Evolutionary conservation across 2,113 vertebrate species (phyloP), one percentile per base, ranked within the genome.

Genomic region (Gulo gulo): DNA sequence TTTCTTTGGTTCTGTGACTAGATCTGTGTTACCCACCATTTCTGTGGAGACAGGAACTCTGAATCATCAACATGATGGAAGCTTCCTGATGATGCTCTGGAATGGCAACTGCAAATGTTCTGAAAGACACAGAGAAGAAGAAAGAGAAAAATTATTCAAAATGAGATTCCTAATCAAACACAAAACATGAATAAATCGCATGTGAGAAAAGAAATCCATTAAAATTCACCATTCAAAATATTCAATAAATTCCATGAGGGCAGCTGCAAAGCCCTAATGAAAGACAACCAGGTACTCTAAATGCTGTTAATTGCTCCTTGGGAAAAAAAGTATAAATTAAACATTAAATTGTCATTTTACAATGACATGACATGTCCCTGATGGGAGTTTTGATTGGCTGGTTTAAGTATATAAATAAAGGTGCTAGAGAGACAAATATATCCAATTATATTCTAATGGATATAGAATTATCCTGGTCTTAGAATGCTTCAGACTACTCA

Each of bases 311-410:
- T 39, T 50, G 20, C 29, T 36, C 67, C 34, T 85, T 85, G 63
- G 88, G 55, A 61, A 95, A 88, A 20, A 79, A 89, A 39, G 18
- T 47, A 65, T 88, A 85, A 88, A 80, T 80, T 55, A 79, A 89
- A 85, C 45, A 57, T 52, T 71, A 90, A 93, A 85, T 65, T 74
- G 18, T 93, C 50, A 86, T 86, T 93, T 95, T 89, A 80, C 24
- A 85, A 45, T 29, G 24, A 63, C 24, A 69, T n/a, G 4, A 34
- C 12, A 42, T 90, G 57, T 31, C 57, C 36, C 20, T 74, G 18
- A 71, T 93, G n/a, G n/a, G 31, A 47, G 13, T 83, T 79, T 73
- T 79, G 24, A 95, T 59, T 95, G 63, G 57, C 31, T 88, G 50
- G 85, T 80, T 93, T 57, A 93, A 85, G 24, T 90, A 85, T 81